Conservation (phyloP, 2,113 vertebrate genomes). For the Neotragus pygmaeus region DNA sequence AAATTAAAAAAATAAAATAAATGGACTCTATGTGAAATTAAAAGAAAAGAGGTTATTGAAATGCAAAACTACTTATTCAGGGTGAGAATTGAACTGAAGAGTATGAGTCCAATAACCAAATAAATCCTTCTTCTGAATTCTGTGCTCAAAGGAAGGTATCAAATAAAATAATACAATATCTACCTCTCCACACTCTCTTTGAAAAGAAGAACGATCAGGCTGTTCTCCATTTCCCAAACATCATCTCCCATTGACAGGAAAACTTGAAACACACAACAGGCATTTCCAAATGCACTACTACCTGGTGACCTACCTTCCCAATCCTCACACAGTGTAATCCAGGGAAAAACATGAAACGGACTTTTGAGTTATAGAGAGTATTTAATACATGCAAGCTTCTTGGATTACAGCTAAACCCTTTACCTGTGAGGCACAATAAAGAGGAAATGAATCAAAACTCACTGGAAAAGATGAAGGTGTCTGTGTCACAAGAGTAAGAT, state of each 20-base stretch:
- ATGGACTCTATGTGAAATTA: too few species aligned
- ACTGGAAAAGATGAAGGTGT: neutral
- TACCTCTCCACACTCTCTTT: neutral
- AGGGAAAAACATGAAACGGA: accelerated
- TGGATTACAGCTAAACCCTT: neutral
- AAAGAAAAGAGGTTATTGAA: neutral
- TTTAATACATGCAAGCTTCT: neutral
- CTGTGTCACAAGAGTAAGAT: neutral
- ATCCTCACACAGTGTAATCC: neutral
- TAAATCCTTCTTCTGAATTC: neutral
- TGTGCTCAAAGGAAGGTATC: neutral
- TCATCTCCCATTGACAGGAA: neutral
- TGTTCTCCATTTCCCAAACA: neutral
- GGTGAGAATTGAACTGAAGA: neutral
- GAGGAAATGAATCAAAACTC: constrained; percentile 13
- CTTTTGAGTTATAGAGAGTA: neutral
- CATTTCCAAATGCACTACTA: neutral
- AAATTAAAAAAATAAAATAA: too few species aligned
- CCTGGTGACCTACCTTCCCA: neutral
- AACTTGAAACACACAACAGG: neutral
- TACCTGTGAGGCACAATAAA: neutral
- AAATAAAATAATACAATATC: neutral
- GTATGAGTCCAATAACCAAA: neutral
- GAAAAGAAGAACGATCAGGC: neutral
- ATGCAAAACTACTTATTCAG: neutral